Percentiles rank a stretch among this genome's conserved stretches.
Evolutionary conservation across 2,797 vertebrate species (phyloP).

Genomic region (Anabacerthia variegaticeps): DNA sequence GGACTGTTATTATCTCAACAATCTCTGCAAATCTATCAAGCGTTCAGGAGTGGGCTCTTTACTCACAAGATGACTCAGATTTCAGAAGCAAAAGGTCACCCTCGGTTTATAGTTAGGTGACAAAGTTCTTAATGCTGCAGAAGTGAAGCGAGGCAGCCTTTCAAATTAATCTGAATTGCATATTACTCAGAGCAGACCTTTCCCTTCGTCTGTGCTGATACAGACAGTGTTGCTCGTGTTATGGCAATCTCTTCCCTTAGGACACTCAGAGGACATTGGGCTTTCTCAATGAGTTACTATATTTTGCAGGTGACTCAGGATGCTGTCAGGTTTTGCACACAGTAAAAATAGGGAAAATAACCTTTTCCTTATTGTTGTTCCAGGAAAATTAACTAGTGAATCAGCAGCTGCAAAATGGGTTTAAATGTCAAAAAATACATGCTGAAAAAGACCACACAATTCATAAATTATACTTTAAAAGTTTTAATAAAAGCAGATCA

Average conservation of each 20-base stretch:
- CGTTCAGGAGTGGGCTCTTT: constrained; percentile 29
- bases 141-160: constrained; percentile 14
- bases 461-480: background rate
- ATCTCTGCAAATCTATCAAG: constrained; percentile 44
- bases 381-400: background rate
- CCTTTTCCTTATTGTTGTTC: background rate
- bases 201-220: background rate
- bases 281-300: background rate
- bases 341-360: background rate
- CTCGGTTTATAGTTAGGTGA: constrained; percentile 20
- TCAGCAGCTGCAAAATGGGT: background rate
- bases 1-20: constrained; percentile 31
- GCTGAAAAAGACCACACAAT: rapidly evolving
- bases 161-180: constrained; percentile 45
- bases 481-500: background rate
- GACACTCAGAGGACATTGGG: background rate
- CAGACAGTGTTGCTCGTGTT: background rate
- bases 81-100: constrained; percentile 44
- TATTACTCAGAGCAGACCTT: constrained; percentile 27
- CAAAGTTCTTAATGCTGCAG: constrained; percentile 36
- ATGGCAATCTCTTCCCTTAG: background rate
- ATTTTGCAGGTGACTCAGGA: background rate
- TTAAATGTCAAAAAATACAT: background rate
- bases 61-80: constrained; percentile 36
- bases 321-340: background rate